Percentiles rank a stretch among this genome's conserved stretches.
Conservation (phyloP, 2,888 invertebrate genomes). For the Anarsia innoxiella region DNA sequence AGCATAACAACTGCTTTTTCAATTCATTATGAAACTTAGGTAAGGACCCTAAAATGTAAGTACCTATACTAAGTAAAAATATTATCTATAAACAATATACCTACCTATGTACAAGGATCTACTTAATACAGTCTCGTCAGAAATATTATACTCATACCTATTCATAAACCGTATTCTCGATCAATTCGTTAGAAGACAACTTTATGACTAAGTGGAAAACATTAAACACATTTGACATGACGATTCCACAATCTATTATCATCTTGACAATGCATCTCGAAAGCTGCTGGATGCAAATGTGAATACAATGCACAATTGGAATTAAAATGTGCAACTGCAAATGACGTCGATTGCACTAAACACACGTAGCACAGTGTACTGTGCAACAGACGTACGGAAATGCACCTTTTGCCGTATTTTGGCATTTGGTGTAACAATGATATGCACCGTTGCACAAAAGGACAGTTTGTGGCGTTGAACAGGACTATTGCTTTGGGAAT, state of each 20-base stretch:
- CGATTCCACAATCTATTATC: constrained; percentile 2
- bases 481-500: constrained; percentile 11
- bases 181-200: no score
- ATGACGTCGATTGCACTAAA: constrained; percentile 17
- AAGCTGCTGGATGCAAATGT: constrained; percentile 17
- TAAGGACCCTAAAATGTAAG: no score
- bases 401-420: constrained; percentile 33
- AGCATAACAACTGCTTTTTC: no score
- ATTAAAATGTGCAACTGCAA: constrained; percentile 30
- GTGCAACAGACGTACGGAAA: constrained; percentile 30
- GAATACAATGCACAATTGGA: constrained; percentile 17
- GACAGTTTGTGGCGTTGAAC: constrained; percentile 17
- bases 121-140: no score
- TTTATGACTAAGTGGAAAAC: no score
- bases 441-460: constrained; percentile 39
- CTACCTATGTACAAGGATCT: no score
- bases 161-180: no score
- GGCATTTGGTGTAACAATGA: constrained; percentile 22
- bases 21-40: no score
- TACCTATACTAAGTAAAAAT: no score
- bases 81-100: no score
- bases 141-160: no score
- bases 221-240: constrained; percentile 1
- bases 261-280: constrained; percentile 2
- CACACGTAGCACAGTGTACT: no score